Percentiles rank a stretch among this genome's conserved stretches.
These are phyloP conservation scores for Baryphthengus martii DNA, from an alignment of 2,113 vertebrate species.

Conservation along the genomic window DNA sequence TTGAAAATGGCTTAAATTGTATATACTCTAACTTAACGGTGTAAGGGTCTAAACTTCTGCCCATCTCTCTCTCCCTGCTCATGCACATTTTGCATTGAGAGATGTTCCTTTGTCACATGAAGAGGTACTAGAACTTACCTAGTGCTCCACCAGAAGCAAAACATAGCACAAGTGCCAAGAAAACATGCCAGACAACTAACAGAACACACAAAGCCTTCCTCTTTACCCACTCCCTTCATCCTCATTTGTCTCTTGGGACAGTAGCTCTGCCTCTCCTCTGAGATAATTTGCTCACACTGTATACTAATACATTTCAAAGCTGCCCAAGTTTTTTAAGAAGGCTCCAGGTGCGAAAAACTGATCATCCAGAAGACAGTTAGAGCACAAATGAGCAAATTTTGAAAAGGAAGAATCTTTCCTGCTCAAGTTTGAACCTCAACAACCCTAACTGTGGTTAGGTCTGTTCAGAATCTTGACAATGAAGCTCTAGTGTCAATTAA, in stretches of 20 bases:
- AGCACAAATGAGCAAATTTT: background rate
- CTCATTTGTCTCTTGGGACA: background rate
- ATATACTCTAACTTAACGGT: background rate
- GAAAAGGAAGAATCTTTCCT: background rate
- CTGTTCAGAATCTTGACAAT: background rate
- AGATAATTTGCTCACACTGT: background rate
- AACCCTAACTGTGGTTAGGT: background rate
- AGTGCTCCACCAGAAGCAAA: background rate
- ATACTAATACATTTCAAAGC: background rate
- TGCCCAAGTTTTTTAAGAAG: background rate
- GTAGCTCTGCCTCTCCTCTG: background rate
- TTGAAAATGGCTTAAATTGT: background rate
- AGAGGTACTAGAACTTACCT: background rate
- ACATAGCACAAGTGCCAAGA: background rate
- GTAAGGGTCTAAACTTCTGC: background rate
- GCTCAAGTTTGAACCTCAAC: background rate
- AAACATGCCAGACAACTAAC: background rate
- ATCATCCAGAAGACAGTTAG: background rate
- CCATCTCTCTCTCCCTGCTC: background rate
- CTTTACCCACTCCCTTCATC: background rate
- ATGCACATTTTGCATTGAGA: background rate
- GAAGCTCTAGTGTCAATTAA: background rate
- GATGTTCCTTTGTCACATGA: background rate
- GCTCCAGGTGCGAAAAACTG: background rate
- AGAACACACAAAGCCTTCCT: background rate